Evolutionary conservation across 2,113 vertebrate species (phyloP).

Genomic region (Xerus inauris): DNA sequence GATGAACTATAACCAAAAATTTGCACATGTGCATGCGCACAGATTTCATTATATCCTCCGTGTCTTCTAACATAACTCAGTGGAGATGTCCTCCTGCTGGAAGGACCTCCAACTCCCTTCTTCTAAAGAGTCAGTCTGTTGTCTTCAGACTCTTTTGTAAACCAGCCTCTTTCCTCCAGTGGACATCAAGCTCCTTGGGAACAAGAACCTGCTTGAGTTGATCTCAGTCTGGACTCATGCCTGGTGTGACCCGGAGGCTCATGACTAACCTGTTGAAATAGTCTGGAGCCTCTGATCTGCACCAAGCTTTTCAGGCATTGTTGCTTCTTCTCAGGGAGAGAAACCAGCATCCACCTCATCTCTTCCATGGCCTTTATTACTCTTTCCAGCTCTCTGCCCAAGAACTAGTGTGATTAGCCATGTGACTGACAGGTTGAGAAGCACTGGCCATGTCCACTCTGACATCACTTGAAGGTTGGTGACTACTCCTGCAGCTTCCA

Average conservation of each 20-base stretch:
- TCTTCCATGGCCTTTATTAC: too few species aligned
- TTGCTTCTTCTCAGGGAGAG: not conserved
- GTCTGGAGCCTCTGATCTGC: not conserved
- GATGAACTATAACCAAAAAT: not conserved
- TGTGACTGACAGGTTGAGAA: too few species aligned
- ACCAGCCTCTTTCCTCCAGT: not conserved
- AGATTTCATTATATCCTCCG: not conserved
- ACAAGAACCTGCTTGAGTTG: not conserved
- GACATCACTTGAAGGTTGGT: not conserved
- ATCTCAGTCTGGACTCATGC: too few species aligned
- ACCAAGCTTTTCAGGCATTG: not conserved
- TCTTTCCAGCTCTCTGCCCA: not conserved
- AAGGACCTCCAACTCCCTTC: not conserved
- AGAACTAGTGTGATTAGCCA: not conserved
- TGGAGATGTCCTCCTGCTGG: not conserved
- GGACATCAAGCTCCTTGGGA: not conserved
- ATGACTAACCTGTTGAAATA: not conserved
- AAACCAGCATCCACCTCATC: not conserved
- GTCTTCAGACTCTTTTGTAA: not conserved
- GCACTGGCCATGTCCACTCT: fast-evolving
- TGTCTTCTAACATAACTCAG: not conserved
- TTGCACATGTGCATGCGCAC: not conserved
- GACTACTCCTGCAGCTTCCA: not conserved
- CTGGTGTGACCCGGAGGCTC: too few species aligned
- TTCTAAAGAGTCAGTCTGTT: not conserved